Evolutionary conservation across 2,113 vertebrate species (phyloP), one percentile per base, ranked within the genome.

Genomic region (Thinocorus orbignyianus): DNA sequence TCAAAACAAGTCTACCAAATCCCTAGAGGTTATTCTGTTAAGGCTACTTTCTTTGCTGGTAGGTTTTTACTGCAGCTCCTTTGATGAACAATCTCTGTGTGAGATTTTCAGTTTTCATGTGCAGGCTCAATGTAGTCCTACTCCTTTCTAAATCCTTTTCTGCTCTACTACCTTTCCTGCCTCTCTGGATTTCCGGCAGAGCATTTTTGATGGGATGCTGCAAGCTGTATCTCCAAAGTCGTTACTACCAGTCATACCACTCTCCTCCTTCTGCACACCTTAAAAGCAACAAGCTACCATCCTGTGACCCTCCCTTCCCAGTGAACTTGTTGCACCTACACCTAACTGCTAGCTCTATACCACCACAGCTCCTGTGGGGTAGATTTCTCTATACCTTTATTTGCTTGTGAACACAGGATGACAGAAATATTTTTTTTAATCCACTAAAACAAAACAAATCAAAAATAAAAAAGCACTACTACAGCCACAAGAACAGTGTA

Each of bases 141-240:
- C 1, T 48, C 18, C 41, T 26, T 81, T 61, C 49, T 74, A 62
- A 90, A 66, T 0, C 1, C 28, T 58, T 30, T 51, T 80, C 37
- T 66, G 61, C 46, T 77, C 54, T 24, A 69, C 23, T 2, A 2
- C 41, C 26, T 26, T 70, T 44, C 51, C 60, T 84, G 51, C 23
- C 24, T 46, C 58, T 86, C 48, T 37, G 1, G 2, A 31, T 62
- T 76, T 76, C 28, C 62, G 72, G 48, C 60, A 66, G n/a, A 41
- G 25, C 42, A 7, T 26, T 69, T 81, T n/a, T n/a, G 24, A 35
- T 58, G 39, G 71, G 49, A 77, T 76, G 77, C 77, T 83, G 44
- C 0, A 5, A 86, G 66, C 33, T 0, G 0, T 9, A 25, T 28
- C 51, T 80, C 64, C 52, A 51, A 37, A 86, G 44, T 3, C 30